These are phyloP conservation scores for Rotaria sp. DNA, from an alignment of 2,888 invertebrate genomes.

Conservation along the genomic window DNA sequence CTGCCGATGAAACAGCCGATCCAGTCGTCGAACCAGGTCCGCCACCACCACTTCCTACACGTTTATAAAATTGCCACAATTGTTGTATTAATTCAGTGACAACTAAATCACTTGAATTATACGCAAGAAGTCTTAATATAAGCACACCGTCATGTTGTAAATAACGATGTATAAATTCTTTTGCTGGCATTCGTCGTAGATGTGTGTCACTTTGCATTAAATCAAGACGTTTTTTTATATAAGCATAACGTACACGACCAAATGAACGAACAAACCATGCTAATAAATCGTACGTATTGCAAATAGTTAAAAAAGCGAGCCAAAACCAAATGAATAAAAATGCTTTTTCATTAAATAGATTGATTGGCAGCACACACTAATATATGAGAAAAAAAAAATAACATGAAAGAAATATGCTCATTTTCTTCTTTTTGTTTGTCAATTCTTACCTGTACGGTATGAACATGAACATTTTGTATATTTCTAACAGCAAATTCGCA, in stretches of 20 bases:
- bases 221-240: conserved; percentile 40
- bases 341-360: conserved; percentile 40
- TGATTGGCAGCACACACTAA: conserved; percentile 38
- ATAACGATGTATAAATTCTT: conserved; percentile 41
- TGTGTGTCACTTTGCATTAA: conserved; percentile 41
- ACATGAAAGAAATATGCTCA: neutral
- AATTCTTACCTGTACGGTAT: conserved; percentile 31
- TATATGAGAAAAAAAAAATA: neutral
- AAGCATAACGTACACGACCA: conserved; percentile 40
- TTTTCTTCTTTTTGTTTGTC: neutral
- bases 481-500: conserved; percentile 40
- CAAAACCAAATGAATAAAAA: conserved; percentile 41
- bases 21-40: conserved; percentile 8
- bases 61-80: conserved; percentile 38
- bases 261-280: conserved; percentile 40
- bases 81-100: conserved; percentile 39
- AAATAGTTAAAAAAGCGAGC: conserved; percentile 39
- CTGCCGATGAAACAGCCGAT: neutral
- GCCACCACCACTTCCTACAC: conserved; percentile 27
- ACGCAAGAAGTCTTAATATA: conserved; percentile 36
- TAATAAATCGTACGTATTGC: conserved; percentile 39
- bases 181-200: conserved; percentile 37
- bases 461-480: conserved; percentile 39
- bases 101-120: conserved; percentile 40
- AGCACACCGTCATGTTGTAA: conserved; percentile 40